phyloP scores from a whole-genome alignment of 2,797 vertebrate species.

The Helicolenus hilgendorfi region DNA sequence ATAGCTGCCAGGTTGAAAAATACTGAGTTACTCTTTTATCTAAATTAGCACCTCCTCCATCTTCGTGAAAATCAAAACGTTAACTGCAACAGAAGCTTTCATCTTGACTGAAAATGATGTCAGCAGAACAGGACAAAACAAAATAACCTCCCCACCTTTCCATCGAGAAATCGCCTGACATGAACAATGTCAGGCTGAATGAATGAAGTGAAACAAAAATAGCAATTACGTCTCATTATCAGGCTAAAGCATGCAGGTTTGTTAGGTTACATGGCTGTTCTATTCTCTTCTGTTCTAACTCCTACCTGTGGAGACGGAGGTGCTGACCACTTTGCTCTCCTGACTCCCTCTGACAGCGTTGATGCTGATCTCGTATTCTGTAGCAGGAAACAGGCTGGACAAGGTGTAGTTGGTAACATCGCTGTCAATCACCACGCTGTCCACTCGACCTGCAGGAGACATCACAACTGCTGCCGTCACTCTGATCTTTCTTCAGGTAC shows the following conservation, averaged over 20 bases:
- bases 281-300: neutral
- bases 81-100: neutral
- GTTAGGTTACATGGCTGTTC: neutral
- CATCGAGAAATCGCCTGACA: neutral
- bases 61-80: neutral
- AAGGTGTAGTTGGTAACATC: constrained; percentile 93
- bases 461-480: neutral
- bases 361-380: constrained; percentile 94
- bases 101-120: neutral
- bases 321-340: constrained; percentile 93
- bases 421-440: constrained; percentile 93
- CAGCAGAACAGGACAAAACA: neutral
- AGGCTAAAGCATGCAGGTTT: neutral
- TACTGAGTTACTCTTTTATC: neutral
- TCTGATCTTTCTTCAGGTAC: neutral
- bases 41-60: neutral
- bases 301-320: constrained; percentile 83
- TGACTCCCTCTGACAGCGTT: constrained; percentile 93
- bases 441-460: constrained; percentile 90
- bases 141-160: neutral
- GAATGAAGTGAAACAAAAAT: neutral
- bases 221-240: neutral
- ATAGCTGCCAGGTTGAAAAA: too few relatives aligned
- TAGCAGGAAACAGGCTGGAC: constrained; percentile 93
- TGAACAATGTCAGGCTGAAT: neutral